A percentile compares a stretch with the other conserved stretches of the same genome.
phyloP scores from a whole-genome alignment of 2,797 vertebrate genomes.

The Helicolenus hilgendorfi region DNA sequence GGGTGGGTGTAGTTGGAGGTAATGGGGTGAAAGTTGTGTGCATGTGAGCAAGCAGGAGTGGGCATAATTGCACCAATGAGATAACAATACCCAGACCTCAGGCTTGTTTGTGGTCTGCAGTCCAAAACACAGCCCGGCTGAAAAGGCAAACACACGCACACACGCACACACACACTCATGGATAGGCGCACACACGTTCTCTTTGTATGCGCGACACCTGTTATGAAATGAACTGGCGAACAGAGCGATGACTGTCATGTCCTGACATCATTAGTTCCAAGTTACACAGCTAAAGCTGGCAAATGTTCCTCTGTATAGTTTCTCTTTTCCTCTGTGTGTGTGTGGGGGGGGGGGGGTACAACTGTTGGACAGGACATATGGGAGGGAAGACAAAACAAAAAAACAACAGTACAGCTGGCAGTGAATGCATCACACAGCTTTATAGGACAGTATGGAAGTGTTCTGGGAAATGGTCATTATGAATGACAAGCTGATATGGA shows the following conservation, averaged over 20 bases:
- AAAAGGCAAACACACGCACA: conserved; percentile 44
- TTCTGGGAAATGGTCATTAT: conserved; percentile 3
- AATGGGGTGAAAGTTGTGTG: conserved; percentile 69
- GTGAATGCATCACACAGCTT: conserved; percentile 22
- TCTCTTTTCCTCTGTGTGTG: conserved; percentile 8
- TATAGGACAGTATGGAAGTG: background rate
- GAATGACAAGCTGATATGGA: conserved; percentile 1
- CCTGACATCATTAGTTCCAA: conserved; percentile 63
- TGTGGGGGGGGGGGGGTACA: too few species aligned
- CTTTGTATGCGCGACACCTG: conserved; percentile 79
- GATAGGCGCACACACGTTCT: conserved; percentile 48
- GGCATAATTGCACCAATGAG: conserved; percentile 75
- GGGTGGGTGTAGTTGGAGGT: conserved; percentile 55
- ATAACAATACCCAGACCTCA: conserved; percentile 76
- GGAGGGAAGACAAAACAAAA: conserved; percentile 52
- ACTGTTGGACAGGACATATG: conserved; percentile 73
- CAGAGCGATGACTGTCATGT: conserved; percentile 48
- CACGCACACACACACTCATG: conserved; percentile 33
- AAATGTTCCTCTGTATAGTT: conserved; percentile 53
- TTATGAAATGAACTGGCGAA: conserved; percentile 65
- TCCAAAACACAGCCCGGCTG: conserved; percentile 63
- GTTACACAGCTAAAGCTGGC: conserved; percentile 65
- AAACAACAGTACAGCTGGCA: conserved; percentile 57
- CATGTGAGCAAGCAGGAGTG: conserved; percentile 36
- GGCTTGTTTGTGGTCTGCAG: conserved; percentile 73